These are phyloP conservation scores for Chaetops frenatus DNA, from an alignment of 2,113 vertebrate genomes.

Conservation along the genomic window DNA sequence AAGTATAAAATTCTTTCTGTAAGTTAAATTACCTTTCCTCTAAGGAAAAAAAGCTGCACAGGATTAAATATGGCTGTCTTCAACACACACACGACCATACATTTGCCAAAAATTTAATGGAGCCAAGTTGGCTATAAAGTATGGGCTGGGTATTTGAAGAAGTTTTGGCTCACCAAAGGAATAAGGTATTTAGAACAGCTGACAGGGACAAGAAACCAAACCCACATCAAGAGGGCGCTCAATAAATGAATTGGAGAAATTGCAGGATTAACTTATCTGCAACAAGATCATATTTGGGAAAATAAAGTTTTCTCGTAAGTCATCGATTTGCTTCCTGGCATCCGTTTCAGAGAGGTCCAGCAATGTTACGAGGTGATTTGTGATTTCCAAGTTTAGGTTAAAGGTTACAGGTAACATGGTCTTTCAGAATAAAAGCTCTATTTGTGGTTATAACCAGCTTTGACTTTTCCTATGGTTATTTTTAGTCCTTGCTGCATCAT, in stretches of 20 bases:
- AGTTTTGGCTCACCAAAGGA: background rate
- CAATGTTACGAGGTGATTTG: background rate
- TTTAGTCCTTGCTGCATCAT: background rate
- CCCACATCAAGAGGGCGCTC: background rate
- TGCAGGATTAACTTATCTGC: background rate
- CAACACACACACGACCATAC: background rate
- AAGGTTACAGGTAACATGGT: background rate
- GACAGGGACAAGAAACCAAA: background rate
- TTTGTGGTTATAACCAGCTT: background rate
- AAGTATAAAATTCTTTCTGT: background rate
- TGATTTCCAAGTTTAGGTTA: background rate
- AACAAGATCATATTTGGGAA: background rate
- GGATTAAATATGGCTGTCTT: background rate
- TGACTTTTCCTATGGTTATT: background rate
- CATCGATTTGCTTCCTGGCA: background rate
- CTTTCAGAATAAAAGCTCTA: background rate
- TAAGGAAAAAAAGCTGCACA: background rate
- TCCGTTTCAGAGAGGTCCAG: background rate
- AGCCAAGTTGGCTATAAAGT: background rate
- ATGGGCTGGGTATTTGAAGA: background rate
- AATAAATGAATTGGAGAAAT: background rate
- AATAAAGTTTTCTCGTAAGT: background rate
- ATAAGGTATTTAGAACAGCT: background rate
- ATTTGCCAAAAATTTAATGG: conserved; percentile 2
- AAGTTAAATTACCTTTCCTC: background rate